phyloP scores from a whole-genome alignment of 2,113 vertebrate species.

The Pygathrix nemaeus region DNA sequence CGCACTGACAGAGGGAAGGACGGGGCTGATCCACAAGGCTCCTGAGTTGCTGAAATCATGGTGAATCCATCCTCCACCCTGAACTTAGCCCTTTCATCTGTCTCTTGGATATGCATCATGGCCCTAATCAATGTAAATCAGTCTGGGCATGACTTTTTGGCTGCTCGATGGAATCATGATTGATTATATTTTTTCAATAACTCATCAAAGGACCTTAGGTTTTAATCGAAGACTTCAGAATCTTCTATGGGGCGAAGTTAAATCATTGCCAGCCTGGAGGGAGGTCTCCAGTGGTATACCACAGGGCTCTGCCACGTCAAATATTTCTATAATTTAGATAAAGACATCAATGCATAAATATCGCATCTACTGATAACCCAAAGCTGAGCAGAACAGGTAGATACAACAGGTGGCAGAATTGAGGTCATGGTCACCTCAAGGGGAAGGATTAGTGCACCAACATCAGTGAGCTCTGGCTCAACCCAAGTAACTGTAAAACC shows the following conservation, averaged over 20 bases:
- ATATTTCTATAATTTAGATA: neutral
- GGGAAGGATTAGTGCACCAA: neutral
- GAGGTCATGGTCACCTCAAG: neutral
- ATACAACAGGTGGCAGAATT: neutral
- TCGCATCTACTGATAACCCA: neutral
- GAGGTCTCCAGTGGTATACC: neutral
- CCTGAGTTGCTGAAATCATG: slow-evolving; percentile 63
- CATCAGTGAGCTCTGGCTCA: neutral
- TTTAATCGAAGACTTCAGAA: slow-evolving; percentile 36
- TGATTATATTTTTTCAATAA: slow-evolving; percentile 11
- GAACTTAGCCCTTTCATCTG: slow-evolving; percentile 60
- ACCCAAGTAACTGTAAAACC: neutral
- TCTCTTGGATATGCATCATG: slow-evolving; percentile 59
- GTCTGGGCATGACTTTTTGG: slow-evolving; percentile 59
- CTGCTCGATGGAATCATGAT: slow-evolving; percentile 24
- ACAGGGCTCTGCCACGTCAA: neutral
- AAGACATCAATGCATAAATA: neutral
- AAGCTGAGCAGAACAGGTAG: neutral
- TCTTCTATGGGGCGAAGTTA: neutral
- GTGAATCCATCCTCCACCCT: slow-evolving; percentile 55
- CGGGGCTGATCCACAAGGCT: neutral
- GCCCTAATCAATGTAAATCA: slow-evolving; percentile 55
- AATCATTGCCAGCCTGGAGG: neutral
- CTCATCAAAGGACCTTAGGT: neutral
- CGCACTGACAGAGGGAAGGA: neutral